These are phyloP conservation scores for Oryzias curvinotus DNA, from an alignment of 2,113 vertebrate species.

Conservation along the genomic window DNA sequence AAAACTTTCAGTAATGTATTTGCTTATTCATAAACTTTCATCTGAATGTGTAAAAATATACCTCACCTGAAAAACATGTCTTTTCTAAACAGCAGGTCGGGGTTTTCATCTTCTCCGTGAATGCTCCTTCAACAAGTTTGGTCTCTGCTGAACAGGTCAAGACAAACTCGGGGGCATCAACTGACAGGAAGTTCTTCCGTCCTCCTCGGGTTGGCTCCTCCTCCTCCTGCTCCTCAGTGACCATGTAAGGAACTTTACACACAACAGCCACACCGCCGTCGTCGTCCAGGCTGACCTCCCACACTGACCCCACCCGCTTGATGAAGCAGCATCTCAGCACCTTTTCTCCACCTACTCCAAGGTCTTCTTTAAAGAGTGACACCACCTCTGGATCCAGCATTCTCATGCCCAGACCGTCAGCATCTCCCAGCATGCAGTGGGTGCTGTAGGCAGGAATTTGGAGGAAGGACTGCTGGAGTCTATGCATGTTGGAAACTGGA, in stretches of 20 bases:
- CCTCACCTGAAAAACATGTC: no score
- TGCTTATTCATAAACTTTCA: no score
- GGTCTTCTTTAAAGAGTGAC: conserved; percentile 72
- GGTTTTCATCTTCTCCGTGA: no score
- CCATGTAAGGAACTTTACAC: conserved; percentile 56
- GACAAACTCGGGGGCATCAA: no score
- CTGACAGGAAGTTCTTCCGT: no score
- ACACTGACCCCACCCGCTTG: conserved; percentile 73
- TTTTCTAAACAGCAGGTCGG: no score
- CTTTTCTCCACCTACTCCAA: conserved; percentile 64
- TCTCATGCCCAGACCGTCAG: conserved; percentile 23
- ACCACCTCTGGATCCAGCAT: conserved; percentile 57
- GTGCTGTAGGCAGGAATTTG: conserved; percentile 77
- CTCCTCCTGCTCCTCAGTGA: conserved; percentile 6
- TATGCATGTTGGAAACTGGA: conserved; percentile 62
- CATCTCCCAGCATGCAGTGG: conserved; percentile 80
- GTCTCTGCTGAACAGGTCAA: no score
- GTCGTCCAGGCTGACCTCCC: conserved; percentile 85
- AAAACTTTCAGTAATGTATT: no score
- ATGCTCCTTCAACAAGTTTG: no score
- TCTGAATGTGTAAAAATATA: no score
- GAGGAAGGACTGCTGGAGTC: conserved; percentile 67
- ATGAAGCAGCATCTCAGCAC: conserved; percentile 82
- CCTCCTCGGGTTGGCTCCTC: neutral
- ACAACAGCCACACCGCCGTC: conserved; percentile 68